These are phyloP conservation scores for Drosophila subpulchrella DNA, from an alignment of 1,140 invertebrate species.

Conservation along the genomic window DNA sequence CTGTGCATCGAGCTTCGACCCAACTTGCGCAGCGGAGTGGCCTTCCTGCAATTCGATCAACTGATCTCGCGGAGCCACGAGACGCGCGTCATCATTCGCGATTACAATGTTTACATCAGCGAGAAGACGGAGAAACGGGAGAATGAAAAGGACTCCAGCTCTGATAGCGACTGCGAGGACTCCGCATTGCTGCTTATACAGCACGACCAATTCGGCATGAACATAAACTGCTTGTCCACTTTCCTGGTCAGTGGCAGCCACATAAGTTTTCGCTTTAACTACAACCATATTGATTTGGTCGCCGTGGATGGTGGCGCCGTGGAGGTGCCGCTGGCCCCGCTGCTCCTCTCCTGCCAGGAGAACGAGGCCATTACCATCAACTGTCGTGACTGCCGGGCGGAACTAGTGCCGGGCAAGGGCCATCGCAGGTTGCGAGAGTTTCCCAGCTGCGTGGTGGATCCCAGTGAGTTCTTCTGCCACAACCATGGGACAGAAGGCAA, in stretches of 20 bases:
- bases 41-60: slow-evolving; percentile 45
- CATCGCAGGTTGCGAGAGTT: slow-evolving; percentile 67
- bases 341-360: slow-evolving; percentile 28
- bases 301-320: slow-evolving; percentile 30
- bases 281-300: slow-evolving; percentile 48
- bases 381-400: slow-evolving; percentile 38
- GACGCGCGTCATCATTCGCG: slow-evolving; percentile 54
- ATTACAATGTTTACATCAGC: slow-evolving; percentile 51
- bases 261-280: slow-evolving; percentile 66
- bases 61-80: slow-evolving; percentile 15
- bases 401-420: slow-evolving; percentile 17
- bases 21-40: slow-evolving; percentile 55
- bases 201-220: slow-evolving; percentile 53
- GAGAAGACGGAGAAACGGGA: background rate
- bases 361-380: slow-evolving; percentile 16
- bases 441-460: slow-evolving; percentile 67
- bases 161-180: slow-evolving; percentile 12
- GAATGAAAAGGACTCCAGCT: background rate
- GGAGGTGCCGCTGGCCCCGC: slow-evolving; percentile 11
- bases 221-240: slow-evolving; percentile 44
- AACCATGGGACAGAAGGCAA: slow-evolving; percentile 24
- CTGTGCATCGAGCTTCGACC: slow-evolving; percentile 66
- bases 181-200: slow-evolving; percentile 34
- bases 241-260: slow-evolving; percentile 35
- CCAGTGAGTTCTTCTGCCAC: slow-evolving; percentile 78